Conservation (phyloP, 1,140 invertebrate genomes). For the Sinonovacula constricta region DNA sequence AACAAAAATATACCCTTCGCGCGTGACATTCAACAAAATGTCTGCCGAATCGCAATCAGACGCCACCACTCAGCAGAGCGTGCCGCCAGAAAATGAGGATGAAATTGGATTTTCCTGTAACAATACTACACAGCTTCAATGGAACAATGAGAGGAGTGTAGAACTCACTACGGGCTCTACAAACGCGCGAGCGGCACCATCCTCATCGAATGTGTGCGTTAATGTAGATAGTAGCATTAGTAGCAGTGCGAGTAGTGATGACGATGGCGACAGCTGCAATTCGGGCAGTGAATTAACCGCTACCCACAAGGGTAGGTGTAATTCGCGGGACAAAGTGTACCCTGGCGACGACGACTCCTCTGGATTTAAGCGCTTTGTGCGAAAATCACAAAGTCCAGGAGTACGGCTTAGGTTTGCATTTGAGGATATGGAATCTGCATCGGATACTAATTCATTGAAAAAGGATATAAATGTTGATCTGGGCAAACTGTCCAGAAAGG, state of each 20-base stretch:
- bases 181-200: too few species aligned
- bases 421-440: slow-evolving; percentile 63
- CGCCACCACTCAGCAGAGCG: too few species aligned
- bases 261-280: slow-evolving; percentile 34
- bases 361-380: neutral
- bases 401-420: slow-evolving; percentile 62
- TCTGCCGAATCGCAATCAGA: too few species aligned
- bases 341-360: neutral
- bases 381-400: slow-evolving; percentile 20
- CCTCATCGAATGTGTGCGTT: neutral
- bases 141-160: slow-evolving; percentile 4
- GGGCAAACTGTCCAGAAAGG: slow-evolving; percentile 60
- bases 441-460: slow-evolving; percentile 38
- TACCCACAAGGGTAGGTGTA: slow-evolving; percentile 2
- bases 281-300: slow-evolving; percentile 41
- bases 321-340: neutral
- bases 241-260: neutral
- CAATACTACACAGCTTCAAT: neutral
- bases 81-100: slow-evolving; percentile 29
- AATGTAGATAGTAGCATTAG: neutral
- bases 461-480: slow-evolving; percentile 60
- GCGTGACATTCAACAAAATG: too few species aligned
- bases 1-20: too few species aligned
- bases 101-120: slow-evolving; percentile 32
- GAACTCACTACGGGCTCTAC: neutral